A percentile compares a stretch with the other conserved stretches of the same genome.
These are phyloP conservation scores for Ariopsis seemanni DNA, from an alignment of 2,113 vertebrate genomes.

Conservation along the genomic window DNA sequence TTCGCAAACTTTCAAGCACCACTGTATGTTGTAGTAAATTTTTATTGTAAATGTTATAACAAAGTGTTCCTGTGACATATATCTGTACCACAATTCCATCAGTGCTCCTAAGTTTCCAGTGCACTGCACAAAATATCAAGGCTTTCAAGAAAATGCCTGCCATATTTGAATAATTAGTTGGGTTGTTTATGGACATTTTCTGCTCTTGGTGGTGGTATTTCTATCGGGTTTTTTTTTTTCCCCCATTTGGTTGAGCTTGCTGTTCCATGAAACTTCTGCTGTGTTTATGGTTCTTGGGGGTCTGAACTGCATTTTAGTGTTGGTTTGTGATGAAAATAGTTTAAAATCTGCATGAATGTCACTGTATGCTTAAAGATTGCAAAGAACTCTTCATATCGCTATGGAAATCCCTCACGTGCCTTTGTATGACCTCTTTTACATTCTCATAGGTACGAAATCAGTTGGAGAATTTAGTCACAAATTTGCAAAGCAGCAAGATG, in stretches of 20 bases:
- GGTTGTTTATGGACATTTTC: conserved; percentile 37
- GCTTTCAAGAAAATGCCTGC: background rate
- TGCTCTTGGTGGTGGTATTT: conserved; percentile 39
- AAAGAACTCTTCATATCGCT: background rate
- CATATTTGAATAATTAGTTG: background rate
- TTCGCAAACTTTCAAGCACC: too few species aligned
- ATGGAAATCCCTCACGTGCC: background rate
- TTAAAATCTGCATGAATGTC: conserved; percentile 58
- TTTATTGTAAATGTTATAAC: background rate
- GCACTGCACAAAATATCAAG: background rate
- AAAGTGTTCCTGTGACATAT: background rate
- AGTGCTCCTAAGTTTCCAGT: background rate
- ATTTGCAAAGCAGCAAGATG: conserved; percentile 80
- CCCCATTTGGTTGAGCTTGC: conserved; percentile 12
- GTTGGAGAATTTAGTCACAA: conserved; percentile 80
- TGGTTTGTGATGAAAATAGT: conserved; percentile 8
- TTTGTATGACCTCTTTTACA: background rate
- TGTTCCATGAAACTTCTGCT: conserved; percentile 20
- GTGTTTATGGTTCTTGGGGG: conserved; percentile 48
- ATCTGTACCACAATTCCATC: background rate
- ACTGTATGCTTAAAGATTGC: background rate
- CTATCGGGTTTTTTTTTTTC: background rate
- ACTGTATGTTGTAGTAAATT: background rate
- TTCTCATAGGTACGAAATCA: conserved; percentile 73
- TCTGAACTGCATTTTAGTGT: conserved; percentile 26